phyloP scores from a whole-genome alignment of 1,140 invertebrate species.

The Mylabris phalerata region DNA sequence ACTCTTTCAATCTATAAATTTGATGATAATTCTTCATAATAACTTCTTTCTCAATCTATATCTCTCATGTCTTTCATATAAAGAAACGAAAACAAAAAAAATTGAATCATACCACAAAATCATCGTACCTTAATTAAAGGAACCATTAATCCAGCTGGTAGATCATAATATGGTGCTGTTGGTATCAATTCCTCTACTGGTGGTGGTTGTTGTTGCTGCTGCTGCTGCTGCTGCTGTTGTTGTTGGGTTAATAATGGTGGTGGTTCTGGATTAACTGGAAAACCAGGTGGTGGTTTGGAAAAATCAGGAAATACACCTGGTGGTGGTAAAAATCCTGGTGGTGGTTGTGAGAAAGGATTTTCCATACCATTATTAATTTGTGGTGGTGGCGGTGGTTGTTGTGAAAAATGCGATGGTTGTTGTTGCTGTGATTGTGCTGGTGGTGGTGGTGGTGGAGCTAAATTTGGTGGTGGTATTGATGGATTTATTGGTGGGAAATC shows the following conservation, averaged over 20 bases:
- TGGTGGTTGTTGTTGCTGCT: neutral
- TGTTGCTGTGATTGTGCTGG: slow-evolving; percentile 20
- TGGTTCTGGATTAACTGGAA: slow-evolving; percentile 50
- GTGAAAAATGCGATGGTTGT: slow-evolving; percentile 12
- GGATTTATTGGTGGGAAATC: slow-evolving; percentile 13
- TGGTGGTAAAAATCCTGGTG: slow-evolving; percentile 49
- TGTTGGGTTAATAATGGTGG: too few species aligned
- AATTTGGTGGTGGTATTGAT: slow-evolving; percentile 18
- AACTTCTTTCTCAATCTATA: too few species aligned
- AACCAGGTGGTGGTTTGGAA: slow-evolving; percentile 77
- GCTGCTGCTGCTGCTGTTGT: too few species aligned
- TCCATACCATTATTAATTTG: slow-evolving; percentile 25
- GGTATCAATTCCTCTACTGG: slow-evolving; percentile 70
- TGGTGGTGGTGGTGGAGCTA: slow-evolving; percentile 21
- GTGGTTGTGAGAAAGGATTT: slow-evolving; percentile 48
- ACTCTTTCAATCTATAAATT: neutral
- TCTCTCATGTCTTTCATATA: too few species aligned
- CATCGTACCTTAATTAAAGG: slow-evolving; percentile 75
- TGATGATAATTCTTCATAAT: too few species aligned
- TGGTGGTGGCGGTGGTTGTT: neutral
- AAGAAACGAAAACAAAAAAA: slow-evolving; percentile 1
- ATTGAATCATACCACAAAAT: neutral
- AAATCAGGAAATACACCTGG: slow-evolving; percentile 64
- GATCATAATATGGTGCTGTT: slow-evolving; percentile 89
- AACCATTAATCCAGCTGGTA: slow-evolving; percentile 93